These are phyloP conservation scores for Eriocheir sinensis DNA, from an alignment of 1,140 invertebrate genomes.

Conservation along the genomic window DNA sequence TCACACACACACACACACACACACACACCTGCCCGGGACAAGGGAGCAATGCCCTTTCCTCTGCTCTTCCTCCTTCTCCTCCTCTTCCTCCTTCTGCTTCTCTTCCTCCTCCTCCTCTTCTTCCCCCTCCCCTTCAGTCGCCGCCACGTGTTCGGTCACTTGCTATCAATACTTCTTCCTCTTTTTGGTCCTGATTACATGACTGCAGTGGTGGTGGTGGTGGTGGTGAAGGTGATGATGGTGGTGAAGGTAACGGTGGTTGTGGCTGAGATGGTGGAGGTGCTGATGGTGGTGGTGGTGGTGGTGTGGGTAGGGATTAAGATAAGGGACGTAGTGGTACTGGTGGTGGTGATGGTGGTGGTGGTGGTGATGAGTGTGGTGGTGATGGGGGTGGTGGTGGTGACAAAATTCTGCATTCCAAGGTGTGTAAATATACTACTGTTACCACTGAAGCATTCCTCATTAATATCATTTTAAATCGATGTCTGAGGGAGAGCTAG, in stretches of 20 bases:
- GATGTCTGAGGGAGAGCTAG: no score
- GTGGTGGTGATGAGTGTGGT: neutral
- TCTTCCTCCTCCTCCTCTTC: neutral
- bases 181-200: neutral
- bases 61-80: neutral
- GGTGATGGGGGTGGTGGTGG: no score
- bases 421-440: no score
- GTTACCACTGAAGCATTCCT: no score
- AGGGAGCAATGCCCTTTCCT: slow-evolving; percentile 19
- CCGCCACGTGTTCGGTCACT: neutral
- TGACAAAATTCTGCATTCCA: no score
- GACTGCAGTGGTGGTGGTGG: neutral
- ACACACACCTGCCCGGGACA: slow-evolving; percentile 16
- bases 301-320: neutral
- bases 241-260: neutral
- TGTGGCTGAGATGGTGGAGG: neutral
- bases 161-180: neutral
- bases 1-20: slow-evolving; percentile 36
- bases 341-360: neutral
- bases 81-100: neutral
- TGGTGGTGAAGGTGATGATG: neutral
- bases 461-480: no score
- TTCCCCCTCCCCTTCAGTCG: neutral
- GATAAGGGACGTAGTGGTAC: neutral
- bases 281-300: neutral